Conservation (phyloP, 1,140 invertebrate species). For the Spodoptera frugiperda region DNA sequence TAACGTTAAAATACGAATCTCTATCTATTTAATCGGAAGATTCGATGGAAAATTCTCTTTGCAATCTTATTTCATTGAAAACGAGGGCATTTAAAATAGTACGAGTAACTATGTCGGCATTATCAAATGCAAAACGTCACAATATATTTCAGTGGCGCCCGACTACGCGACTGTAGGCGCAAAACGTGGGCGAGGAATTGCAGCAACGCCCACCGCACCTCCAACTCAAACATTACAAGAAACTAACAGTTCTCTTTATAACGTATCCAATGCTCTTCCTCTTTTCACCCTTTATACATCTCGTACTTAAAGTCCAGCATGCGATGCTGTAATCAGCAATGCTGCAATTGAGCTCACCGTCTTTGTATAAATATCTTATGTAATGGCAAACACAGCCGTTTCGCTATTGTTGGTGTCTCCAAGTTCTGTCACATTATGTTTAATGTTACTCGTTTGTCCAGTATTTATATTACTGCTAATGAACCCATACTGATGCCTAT, state of each 20-base stretch:
- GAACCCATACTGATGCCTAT: not conserved
- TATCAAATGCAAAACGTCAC: slow-evolving; percentile 43
- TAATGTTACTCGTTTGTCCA: slow-evolving; percentile 24
- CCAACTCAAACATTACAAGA: not conserved
- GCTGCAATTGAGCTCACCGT: not conserved
- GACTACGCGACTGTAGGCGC: slow-evolving; percentile 44
- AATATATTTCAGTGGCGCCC: slow-evolving; percentile 50
- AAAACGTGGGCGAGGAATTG: slow-evolving; percentile 51
- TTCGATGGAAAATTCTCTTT: slow-evolving; percentile 38
- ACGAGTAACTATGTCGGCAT: slow-evolving; percentile 40
- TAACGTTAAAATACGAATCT: not conserved
- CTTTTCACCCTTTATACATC: too few species aligned
- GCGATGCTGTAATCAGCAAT: not conserved
- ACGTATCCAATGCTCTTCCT: slow-evolving; percentile 13
- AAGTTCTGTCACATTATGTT: not conserved
- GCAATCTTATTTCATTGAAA: slow-evolving; percentile 27
- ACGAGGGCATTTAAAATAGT: slow-evolving; percentile 41
- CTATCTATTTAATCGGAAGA: not conserved
- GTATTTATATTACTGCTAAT: slow-evolving; percentile 22
- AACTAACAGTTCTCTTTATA: slow-evolving; percentile 5
- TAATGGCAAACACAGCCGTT: slow-evolving; percentile 28
- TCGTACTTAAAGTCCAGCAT: not conserved
- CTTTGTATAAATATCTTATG: slow-evolving; percentile 1
- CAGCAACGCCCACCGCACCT: slow-evolving; percentile 44
- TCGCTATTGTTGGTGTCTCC: slow-evolving; percentile 8